Conservation (phyloP, 2,797 vertebrate genomes). For the Momotus momota region DNA sequence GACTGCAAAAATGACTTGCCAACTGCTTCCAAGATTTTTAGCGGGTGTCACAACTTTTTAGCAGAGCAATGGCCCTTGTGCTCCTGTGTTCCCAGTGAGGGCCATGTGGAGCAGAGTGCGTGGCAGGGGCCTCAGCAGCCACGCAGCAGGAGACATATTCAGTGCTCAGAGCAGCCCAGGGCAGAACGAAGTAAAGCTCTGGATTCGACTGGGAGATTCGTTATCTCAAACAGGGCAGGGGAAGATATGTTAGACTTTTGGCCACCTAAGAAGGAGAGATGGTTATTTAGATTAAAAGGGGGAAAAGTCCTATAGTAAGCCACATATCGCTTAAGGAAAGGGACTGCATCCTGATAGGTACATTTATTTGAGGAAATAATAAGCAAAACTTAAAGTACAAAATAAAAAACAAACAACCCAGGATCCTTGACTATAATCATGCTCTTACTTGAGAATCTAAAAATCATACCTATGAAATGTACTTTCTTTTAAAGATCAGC, state of each 20-base stretch:
- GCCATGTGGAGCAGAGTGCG: fast-evolving
- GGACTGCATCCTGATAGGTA: neutral
- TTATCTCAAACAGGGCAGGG: neutral
- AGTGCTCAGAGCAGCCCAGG: neutral
- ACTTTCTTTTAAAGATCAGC: neutral
- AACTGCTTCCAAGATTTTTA: neutral
- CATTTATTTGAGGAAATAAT: neutral
- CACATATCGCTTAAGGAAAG: neutral
- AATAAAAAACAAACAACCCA: neutral
- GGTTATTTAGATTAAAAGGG: neutral
- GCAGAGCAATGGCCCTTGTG: neutral
- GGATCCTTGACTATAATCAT: neutral
- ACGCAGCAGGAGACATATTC: fast-evolving
- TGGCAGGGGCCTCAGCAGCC: neutral
- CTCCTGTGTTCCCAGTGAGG: fast-evolving
- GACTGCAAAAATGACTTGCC: neutral
- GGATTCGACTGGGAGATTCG: neutral
- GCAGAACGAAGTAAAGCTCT: neutral
- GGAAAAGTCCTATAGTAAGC: neutral
- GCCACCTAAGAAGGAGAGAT: neutral
- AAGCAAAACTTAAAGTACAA: fast-evolving
- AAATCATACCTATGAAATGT: neutral
- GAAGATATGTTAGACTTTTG: neutral
- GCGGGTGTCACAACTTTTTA: neutral
- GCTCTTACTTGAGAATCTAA: neutral